Evolutionary conservation across 2,888 invertebrate genomes (phyloP), one percentile per base, ranked within the genome.

Genomic region (Dicyrtomina minuta): DNA sequence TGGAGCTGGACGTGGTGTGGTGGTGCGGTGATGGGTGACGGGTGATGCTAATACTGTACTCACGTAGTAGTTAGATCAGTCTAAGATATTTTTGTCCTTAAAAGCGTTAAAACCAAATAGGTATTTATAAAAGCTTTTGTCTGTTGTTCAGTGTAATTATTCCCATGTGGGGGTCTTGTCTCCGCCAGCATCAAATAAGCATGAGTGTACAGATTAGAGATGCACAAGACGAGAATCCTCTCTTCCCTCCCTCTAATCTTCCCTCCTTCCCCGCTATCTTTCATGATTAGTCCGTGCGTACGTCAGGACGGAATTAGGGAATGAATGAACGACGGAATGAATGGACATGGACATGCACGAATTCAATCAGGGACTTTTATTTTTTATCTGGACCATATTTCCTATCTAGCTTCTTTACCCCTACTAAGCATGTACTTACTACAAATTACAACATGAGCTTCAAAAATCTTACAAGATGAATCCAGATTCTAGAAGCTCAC

Each of bases 101-200:
- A 39, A 27, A 46, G 26, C 39, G 61, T 26, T 22, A 61, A 61
- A 49, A 49, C 49, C 49, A 49, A 62, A 62, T 33, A 33, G 33
- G 33, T 33, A 33, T 49, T 51, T 64, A 51, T 64, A 64, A 64
- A 64, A 64, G 64, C 64, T 64, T 64, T 64, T 64, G 64, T 64
- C 39, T 64, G 64, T 64, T 51, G 51, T 64, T 64, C 64, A 33
- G 20, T 51, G 64, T 64, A 53, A 39, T 51, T 33, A 39, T 26
- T 33, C 53, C 64, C 64, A 49, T 20, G 39, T 39, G 64, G 64
- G 61, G 64, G 33, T 51, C 15, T 17, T 51, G 27, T 51, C 51
- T 64, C 51, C 27, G 12, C 27, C 13, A 61, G 17, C 20, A n/a
- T n/a, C n/a, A n/a, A n/a, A n/a, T n/a, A n/a, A n/a, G n/a, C n/a